phyloP scores from a whole-genome alignment of 1,140 invertebrate species.

The Panonychus citri region DNA sequence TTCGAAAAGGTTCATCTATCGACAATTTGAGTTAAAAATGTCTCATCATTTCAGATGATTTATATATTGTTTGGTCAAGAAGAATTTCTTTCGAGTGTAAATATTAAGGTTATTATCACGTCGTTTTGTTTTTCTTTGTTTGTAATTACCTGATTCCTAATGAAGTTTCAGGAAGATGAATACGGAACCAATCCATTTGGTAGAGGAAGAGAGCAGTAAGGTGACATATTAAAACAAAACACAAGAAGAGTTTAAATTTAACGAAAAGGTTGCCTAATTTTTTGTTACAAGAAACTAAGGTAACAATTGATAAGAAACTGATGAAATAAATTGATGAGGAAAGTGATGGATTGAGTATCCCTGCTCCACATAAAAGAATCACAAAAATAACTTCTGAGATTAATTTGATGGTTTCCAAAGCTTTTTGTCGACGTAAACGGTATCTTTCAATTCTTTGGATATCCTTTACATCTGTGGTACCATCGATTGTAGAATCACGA shows the following conservation, averaged over 20 bases:
- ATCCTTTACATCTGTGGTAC: background rate
- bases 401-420: conserved; percentile 14
- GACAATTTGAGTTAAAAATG: too few species aligned
- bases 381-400: conserved; percentile 19
- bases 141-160: background rate
- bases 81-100: too few species aligned
- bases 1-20: too few species aligned
- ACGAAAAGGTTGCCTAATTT: conserved; percentile 40
- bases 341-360: conserved; percentile 30
- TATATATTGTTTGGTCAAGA: too few species aligned
- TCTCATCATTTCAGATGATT: too few species aligned
- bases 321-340: conserved; percentile 25
- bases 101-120: too few species aligned
- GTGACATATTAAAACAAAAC: conserved; percentile 48
- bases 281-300: conserved; percentile 61
- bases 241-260: conserved; percentile 25
- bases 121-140: too few species aligned
- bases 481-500: background rate
- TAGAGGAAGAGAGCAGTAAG: conserved; percentile 52
- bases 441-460: background rate
- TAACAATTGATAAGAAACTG: conserved; percentile 53
- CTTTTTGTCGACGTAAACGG: conserved; percentile 1
- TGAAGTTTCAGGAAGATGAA: conserved; percentile 30
- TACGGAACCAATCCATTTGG: conserved; percentile 59
- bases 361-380: conserved; percentile 37